phyloP scores from a whole-genome alignment of 2,113 vertebrate species.

The Oceanites oceanicus region DNA sequence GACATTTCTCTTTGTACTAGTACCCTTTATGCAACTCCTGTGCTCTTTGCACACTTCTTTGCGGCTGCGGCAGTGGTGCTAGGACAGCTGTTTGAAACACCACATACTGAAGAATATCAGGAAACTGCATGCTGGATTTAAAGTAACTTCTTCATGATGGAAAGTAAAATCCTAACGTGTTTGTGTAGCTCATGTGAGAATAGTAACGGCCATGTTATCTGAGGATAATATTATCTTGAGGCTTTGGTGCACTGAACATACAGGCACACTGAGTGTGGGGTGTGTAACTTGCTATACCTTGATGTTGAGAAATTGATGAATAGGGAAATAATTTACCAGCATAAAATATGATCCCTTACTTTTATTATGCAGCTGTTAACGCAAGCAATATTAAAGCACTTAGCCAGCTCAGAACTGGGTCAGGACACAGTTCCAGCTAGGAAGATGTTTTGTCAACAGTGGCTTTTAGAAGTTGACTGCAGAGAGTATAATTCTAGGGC shows the following conservation, averaged over 20 bases:
- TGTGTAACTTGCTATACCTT: background rate
- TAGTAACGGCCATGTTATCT: background rate
- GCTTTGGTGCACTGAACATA: background rate
- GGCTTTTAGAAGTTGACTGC: background rate
- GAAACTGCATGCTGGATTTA: background rate
- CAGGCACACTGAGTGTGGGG: background rate
- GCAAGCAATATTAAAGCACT: background rate
- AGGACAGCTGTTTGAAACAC: background rate
- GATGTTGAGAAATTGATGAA: background rate
- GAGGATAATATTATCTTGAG: background rate
- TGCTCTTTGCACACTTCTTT: background rate
- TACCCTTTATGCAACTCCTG: rapidly evolving
- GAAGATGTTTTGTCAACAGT: background rate
- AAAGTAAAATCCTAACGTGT: background rate
- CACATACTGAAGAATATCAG: background rate
- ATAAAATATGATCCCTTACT: background rate
- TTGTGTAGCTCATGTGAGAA: background rate
- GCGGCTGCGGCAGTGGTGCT: background rate
- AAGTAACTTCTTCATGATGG: background rate
- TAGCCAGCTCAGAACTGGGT: background rate
- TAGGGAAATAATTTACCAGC: background rate
- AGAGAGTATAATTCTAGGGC: background rate
- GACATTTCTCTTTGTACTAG: background rate
- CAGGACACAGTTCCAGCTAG: background rate
- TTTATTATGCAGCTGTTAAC: background rate